Evolutionary conservation across 2,113 vertebrate species (phyloP).

Genomic region (Percina caprodes): DNA sequence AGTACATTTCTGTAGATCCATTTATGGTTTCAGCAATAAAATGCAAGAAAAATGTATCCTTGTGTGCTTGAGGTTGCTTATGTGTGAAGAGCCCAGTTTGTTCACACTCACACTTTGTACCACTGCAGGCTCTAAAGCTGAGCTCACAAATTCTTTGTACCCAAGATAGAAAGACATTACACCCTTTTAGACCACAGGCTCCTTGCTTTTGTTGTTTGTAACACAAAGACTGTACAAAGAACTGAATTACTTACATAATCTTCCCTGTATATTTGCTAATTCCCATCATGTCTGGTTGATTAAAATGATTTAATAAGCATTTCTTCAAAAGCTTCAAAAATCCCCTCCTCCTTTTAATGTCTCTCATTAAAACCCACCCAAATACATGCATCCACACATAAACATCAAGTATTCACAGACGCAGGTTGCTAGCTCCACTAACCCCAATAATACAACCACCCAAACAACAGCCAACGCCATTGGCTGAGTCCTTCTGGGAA

Average conservation of each 20-base stretch:
- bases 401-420: conserved; percentile 35
- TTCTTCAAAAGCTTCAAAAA: neutral
- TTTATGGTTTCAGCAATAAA: neutral
- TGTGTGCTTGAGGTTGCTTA: neutral
- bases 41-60: neutral
- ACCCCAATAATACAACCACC: conserved; percentile 73
- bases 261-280: neutral
- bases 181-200: neutral
- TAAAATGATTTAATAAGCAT: neutral
- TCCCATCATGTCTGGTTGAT: neutral
- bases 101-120: neutral
- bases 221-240: neutral
- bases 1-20: neutral
- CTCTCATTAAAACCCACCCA: conserved; percentile 7
- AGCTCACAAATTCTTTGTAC: neutral
- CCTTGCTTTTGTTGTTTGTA: neutral
- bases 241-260: neutral
- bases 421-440: conserved; percentile 69
- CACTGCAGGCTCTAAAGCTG: neutral
- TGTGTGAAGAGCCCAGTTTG: neutral
- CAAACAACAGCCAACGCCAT: conserved; percentile 68
- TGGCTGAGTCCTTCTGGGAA: conserved; percentile 71
- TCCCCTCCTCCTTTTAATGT: too few relatives aligned
- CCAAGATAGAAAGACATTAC: neutral
- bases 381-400: conserved; percentile 24